These are phyloP conservation scores for Hypothenemus hampei DNA, from an alignment of 1,140 invertebrate species.

Conservation along the genomic window DNA sequence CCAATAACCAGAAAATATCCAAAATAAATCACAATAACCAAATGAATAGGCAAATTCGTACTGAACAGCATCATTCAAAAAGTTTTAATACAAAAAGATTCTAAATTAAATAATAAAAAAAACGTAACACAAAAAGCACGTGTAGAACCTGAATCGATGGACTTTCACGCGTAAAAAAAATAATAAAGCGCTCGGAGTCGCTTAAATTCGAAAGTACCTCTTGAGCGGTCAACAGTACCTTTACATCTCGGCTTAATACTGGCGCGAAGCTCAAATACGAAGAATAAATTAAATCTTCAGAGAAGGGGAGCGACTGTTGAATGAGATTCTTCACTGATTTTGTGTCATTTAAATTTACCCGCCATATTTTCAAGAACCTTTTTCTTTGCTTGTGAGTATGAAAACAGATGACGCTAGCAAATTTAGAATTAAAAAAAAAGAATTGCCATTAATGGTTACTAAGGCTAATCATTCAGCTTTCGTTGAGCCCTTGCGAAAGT, in stretches of 20 bases:
- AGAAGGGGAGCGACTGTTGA: conserved; percentile 8
- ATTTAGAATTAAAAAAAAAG: no score
- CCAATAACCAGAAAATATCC: conserved; percentile 10
- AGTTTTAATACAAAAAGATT: not conserved
- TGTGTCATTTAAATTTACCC: no score
- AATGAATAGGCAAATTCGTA: conserved; percentile 5
- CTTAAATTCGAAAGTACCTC: conserved; percentile 2
- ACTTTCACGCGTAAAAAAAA: conserved; percentile 6
- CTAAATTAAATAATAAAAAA: not conserved
- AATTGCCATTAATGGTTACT: no score
- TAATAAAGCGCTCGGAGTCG: not conserved
- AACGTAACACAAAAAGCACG: conserved; percentile 6
- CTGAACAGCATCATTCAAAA: conserved; percentile 3
- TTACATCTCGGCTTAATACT: conserved; percentile 8
- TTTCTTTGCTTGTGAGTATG: no score
- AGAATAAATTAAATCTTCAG: conserved; percentile 2
- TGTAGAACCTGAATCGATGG: not conserved
- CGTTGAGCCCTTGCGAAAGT: no score
- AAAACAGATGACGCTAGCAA: no score
- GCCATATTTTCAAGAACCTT: no score
- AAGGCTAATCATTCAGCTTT: no score
- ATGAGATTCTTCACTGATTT: conserved; percentile 6
- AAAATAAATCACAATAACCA: conserved; percentile 4
- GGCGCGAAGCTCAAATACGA: not conserved
- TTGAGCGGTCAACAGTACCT: conserved; percentile 9